Percentiles rank a stretch among this genome's conserved stretches.
Conservation (phyloP, 2,888 invertebrate genomes). For the Anthrax anthrax region DNA sequence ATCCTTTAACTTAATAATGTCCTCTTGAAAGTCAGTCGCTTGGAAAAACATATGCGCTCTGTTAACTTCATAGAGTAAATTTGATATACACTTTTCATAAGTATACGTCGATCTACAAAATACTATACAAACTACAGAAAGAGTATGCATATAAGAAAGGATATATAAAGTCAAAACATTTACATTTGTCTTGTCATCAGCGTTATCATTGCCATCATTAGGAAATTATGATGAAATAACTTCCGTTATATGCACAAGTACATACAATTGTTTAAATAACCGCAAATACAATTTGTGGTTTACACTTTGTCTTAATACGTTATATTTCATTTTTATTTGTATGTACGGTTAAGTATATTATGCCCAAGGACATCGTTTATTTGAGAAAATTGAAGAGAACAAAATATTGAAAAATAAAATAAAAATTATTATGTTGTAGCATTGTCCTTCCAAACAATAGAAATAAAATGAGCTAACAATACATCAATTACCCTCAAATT, state of each 20-base stretch:
- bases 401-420: too few relatives aligned
- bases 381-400: too few relatives aligned
- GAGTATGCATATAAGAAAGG: too few relatives aligned
- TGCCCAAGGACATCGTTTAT: too few relatives aligned
- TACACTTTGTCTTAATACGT: too few relatives aligned
- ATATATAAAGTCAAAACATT: too few relatives aligned
- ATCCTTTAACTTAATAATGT: slow-evolving; percentile 20
- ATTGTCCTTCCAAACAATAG: slow-evolving; percentile 11
- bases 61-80: not conserved
- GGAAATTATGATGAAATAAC: slow-evolving; percentile 11
- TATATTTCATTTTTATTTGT: not conserved
- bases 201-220: not conserved
- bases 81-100: too few relatives aligned
- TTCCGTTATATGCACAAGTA: slow-evolving; percentile 15
- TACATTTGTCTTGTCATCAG: slow-evolving; percentile 1
- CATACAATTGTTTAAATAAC: too few relatives aligned
- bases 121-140: too few relatives aligned
- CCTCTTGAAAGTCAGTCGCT: slow-evolving; percentile 26
- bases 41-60: slow-evolving; percentile 15
- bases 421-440: not conserved
- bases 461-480: slow-evolving; percentile 12
- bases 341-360: too few relatives aligned
- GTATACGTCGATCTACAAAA: too few relatives aligned
- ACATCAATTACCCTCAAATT: slow-evolving; percentile 12
- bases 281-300: slow-evolving; percentile 10